Evolutionary conservation across 2,113 vertebrate genomes (phyloP), one percentile per base, ranked within the genome.

Genomic region (Mugil cephalus): DNA sequence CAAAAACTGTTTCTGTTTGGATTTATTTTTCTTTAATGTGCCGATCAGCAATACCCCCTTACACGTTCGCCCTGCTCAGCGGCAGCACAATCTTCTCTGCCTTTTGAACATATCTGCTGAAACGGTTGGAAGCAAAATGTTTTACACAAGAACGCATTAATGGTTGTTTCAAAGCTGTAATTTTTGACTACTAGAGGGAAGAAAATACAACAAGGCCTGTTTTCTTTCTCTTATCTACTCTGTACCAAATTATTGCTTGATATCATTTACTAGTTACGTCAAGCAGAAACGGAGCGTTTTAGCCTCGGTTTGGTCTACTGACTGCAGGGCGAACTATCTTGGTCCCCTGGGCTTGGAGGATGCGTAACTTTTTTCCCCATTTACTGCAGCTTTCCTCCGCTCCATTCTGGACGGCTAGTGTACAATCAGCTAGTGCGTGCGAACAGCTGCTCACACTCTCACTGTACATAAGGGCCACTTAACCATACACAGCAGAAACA

Each of bases 101-200:
- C 42, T 12, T 53, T 72, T 64, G 9, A 69, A 75, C 53, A 38
- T 58, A 71, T 59, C 19, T 50, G 58, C 50, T 50, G 18, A 77
- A 60, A 62, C 59, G 36, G 50, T 61, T 63, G 61, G 50, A 77
- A 66, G 64, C 35, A 60, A 61, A 67, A 71, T 71, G 61, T 63
- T 69, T 53, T 70, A 46, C 56, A 53, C 38, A 30, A 67, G 24
- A 50, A 56, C 46, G 52, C 54, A 53, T 64, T 30, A 73, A 48
- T 53, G 8, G 30, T 34, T 24, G 18, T 68, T 68, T 71, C 30
- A 71, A 69, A 68, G 50, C 61, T 36, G 55, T 21, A 34, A 17
- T 71, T 68, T 76, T 54, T 50, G 17, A 73, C 40, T 64, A 59
- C 36, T 54, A 34, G 47, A 46, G 11, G 56, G 58, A 60, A 74